A percentile compares a stretch with the other conserved stretches of the same genome.
Conservation (phyloP, 2,113 vertebrate genomes). For the Melanostigma gelatinosum region DNA sequence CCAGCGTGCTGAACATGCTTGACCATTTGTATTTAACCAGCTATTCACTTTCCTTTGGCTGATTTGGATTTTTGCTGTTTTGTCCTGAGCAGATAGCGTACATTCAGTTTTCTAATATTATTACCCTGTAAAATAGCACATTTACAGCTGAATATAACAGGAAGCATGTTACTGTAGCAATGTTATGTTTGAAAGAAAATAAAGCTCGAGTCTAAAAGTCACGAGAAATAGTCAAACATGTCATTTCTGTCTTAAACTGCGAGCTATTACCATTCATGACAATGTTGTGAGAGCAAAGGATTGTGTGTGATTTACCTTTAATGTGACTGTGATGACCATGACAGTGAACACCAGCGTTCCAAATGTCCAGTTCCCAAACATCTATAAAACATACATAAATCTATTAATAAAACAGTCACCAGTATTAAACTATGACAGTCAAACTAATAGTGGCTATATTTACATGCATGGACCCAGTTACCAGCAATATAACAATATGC, state of each 20-base stretch:
- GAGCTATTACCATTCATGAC: neutral
- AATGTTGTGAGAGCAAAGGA: neutral
- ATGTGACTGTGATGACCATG: constrained; percentile 97
- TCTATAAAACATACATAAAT: constrained; percentile 81
- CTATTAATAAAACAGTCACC: constrained; percentile 4
- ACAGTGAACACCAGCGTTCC: constrained; percentile 97
- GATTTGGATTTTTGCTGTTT: neutral
- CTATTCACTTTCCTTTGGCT: neutral
- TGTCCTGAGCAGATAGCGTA: neutral
- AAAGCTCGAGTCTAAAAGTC: neutral
- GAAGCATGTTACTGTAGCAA: neutral
- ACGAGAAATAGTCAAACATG: neutral
- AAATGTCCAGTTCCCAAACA: constrained; percentile 99
- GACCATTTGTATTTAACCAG: neutral
- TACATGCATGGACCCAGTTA: constrained; percentile 13
- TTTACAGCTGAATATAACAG: constrained; percentile 1
- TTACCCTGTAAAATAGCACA: neutral
- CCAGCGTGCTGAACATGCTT: neutral
- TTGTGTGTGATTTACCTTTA: constrained; percentile 87
- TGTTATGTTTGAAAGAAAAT: neutral
- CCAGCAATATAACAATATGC: neutral
- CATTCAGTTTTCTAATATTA: neutral
- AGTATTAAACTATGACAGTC: neutral
- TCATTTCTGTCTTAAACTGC: neutral
- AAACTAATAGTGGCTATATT: constrained; percentile 4